Base-by-base conservation (phyloP, 1,140 invertebrate genomes). In the Contarinia nasturtii region DNA sequence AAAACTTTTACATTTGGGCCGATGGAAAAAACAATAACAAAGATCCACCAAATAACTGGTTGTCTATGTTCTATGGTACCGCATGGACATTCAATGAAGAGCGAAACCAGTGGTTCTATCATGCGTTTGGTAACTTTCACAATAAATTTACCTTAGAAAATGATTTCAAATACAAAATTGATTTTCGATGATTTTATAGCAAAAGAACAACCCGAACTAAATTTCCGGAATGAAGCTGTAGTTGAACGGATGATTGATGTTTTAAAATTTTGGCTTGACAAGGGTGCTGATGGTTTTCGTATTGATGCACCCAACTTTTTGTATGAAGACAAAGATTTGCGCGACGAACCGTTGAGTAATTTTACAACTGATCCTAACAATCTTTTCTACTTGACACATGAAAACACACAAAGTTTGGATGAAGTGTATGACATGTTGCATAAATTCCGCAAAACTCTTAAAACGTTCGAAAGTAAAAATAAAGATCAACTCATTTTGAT, bases 101-200 rank as follows among this genome's bases (percentile, higher is more conserved):
- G 12, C 60, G 80, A 2, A 62, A 75, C 51, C 73, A 82, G 53
- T 89, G 73, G 58, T 91, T 86, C 59, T 62, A 82, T 1, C 83
- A 87, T 61, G 78, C 82, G 54, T 86, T 86, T 18, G 7, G 27
- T 8, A 45, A 27, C 20, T 42, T n/a, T 45, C 14, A 45, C n/a
- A n/a, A n/a, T n/a, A n/a, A n/a, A n/a, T n/a, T 10, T 47, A 34
- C 22, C 1, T 47, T 11, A 36, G 22, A 42, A 19, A 50, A 27
- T 46, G 40, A 21, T 1, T 19, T 48, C 36, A 40, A 15, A 41
- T 44, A 34, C 19, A 46, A 41, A 37, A 15, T 18, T n/a, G n/a
- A 7, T 36, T 36, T 46, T 22, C 5, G 15, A 46, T 19, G 2
- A n/a, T 22, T n/a, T 19, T 14, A n/a, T n/a, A n/a, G n/a, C n/a